These are phyloP conservation scores for Triplophysa yarkandensis DNA, from an alignment of 2,797 vertebrate genomes.

Conservation along the genomic window DNA sequence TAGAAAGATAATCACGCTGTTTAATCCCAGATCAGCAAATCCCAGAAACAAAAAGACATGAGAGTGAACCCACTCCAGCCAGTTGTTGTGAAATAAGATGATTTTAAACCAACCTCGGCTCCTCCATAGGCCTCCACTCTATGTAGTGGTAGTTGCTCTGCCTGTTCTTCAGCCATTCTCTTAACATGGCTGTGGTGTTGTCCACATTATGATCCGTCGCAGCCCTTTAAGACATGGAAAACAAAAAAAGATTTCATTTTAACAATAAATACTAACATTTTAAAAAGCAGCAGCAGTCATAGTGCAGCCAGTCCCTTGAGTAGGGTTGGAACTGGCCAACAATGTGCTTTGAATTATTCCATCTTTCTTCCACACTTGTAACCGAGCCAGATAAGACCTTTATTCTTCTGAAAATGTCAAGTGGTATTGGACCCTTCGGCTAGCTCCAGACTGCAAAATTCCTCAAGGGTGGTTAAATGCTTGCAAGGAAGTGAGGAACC, in stretches of 20 bases:
- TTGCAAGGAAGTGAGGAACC: slow-evolving; percentile 22
- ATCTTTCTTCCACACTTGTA: slow-evolving; percentile 3
- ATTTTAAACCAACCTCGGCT: slow-evolving; percentile 79
- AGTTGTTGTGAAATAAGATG: slow-evolving; percentile 7
- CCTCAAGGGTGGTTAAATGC: slow-evolving; percentile 3
- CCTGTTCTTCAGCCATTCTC: slow-evolving; percentile 89
- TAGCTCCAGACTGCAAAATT: neutral
- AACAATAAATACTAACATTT: neutral
- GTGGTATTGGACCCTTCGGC: neutral
- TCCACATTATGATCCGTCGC: slow-evolving; percentile 93
- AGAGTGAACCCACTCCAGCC: neutral
- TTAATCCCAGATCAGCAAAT: slow-evolving; percentile 5
- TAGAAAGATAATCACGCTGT: neutral
- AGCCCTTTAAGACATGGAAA: slow-evolving; percentile 71
- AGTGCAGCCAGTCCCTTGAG: neutral
- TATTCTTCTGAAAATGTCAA: slow-evolving; percentile 27
- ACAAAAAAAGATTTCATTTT: neutral
- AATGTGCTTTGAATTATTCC: slow-evolving; percentile 11
- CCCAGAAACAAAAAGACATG: neutral
- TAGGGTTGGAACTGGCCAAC: neutral
- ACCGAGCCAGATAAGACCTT: neutral
- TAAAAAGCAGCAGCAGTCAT: neutral
- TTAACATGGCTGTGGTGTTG: slow-evolving; percentile 89
- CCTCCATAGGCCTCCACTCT: slow-evolving; percentile 94
- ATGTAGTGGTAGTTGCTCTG: slow-evolving; percentile 89